These are phyloP conservation scores for Chloropsis hardwickii DNA, from an alignment of 2,113 vertebrate species.

Conservation along the genomic window DNA sequence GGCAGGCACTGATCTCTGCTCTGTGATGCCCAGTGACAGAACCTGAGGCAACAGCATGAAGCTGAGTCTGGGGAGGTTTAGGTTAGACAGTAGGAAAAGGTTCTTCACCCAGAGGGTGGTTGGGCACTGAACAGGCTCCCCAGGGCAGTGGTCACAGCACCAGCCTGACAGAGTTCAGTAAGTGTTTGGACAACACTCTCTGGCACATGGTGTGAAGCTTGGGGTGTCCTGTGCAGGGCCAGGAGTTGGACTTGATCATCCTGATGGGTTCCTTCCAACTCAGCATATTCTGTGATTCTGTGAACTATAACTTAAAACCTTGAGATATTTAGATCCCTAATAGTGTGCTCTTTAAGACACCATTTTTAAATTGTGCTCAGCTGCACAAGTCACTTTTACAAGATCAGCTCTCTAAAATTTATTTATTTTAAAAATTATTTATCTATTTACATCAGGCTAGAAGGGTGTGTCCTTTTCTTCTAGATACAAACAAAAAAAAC, in stretches of 20 bases:
- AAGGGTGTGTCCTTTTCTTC: not conserved
- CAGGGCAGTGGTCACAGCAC: not conserved
- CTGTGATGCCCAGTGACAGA: not conserved
- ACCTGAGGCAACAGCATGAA: fast-evolving
- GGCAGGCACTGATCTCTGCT: not conserved
- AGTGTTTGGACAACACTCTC: not conserved
- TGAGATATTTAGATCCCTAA: not conserved
- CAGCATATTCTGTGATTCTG: not conserved
- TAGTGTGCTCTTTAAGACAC: not conserved
- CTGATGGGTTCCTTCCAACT: not conserved
- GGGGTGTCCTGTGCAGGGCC: not conserved
- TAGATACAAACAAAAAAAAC: not conserved
- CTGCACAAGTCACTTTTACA: not conserved
- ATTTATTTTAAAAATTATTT: not conserved
- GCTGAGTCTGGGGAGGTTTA: not conserved
- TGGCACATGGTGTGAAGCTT: not conserved
- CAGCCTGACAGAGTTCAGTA: not conserved
- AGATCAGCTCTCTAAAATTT: not conserved
- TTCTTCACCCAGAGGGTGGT: not conserved
- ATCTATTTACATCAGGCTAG: not conserved
- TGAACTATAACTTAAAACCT: not conserved
- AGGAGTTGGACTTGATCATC: not conserved
- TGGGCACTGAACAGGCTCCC: not conserved
- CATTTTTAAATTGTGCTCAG: not conserved
- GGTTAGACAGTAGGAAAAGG: not conserved